These are phyloP conservation scores for Ceuthmochares aereus DNA, from an alignment of 2,113 vertebrate genomes.

Conservation along the genomic window DNA sequence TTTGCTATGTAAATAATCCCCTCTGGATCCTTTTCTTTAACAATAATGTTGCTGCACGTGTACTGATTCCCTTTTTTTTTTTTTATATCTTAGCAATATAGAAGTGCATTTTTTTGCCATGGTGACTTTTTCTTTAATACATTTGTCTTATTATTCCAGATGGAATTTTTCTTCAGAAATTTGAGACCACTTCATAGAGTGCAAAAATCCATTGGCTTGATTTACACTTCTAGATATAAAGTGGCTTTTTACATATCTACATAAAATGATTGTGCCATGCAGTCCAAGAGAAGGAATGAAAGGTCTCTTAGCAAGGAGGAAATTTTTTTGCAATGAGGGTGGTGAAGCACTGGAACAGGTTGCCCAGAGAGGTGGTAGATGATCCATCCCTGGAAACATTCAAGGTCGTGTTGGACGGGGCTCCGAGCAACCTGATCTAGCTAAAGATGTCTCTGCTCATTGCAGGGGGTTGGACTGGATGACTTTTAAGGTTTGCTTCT, in stretches of 20 bases:
- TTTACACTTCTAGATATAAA: neutral
- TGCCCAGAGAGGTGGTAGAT: too few species aligned
- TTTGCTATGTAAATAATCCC: neutral
- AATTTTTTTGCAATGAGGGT: too few species aligned
- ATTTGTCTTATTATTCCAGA: neutral
- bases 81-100: neutral
- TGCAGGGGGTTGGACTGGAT: too few species aligned
- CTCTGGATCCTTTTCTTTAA: neutral
- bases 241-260: too few species aligned
- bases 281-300: neutral
- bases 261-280: too few species aligned
- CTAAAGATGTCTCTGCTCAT: too few species aligned
- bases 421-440: too few species aligned
- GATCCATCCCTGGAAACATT: too few species aligned
- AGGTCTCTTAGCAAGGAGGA: too few species aligned
- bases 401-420: too few species aligned
- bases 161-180: neutral
- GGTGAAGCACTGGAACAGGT: too few species aligned
- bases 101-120: accelerated
- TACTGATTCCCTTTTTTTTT: neutral
- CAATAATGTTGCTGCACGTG: neutral
- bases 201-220: neutral
- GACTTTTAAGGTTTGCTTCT: too few species aligned
- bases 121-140: neutral
- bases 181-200: neutral